These are phyloP conservation scores for Rutpela maculata DNA, from an alignment of 2,888 invertebrate species.

Conservation along the genomic window DNA sequence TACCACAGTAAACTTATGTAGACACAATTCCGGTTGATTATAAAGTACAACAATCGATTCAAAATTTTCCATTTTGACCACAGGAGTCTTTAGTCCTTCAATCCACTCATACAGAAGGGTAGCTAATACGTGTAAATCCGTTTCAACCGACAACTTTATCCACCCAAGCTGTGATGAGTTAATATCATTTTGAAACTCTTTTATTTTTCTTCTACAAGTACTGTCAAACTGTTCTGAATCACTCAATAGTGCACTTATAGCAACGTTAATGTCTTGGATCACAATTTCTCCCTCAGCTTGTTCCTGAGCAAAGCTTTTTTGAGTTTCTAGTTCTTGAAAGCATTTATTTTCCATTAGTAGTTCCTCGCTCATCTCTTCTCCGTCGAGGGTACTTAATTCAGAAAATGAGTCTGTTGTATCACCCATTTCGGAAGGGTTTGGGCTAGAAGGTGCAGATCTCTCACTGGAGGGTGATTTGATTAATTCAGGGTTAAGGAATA, in stretches of 20 bases:
- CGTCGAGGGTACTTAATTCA: conserved; percentile 68
- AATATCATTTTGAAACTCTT: conserved; percentile 78
- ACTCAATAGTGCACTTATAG: conserved; percentile 76
- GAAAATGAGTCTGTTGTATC: conserved; percentile 65
- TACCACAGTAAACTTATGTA: conserved; percentile 78
- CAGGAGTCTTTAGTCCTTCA: conserved; percentile 82
- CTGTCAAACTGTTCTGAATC: conserved; percentile 78
- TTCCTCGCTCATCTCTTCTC: conserved; percentile 75
- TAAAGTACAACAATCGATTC: conserved; percentile 80
- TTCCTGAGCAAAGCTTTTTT: conserved; percentile 67
- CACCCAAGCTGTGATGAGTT: conserved; percentile 83
- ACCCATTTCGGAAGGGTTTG: conserved; percentile 67
- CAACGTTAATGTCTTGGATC: conserved; percentile 64
- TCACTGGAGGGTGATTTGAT: conserved; percentile 62
- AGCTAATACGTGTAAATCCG: conserved; percentile 78
- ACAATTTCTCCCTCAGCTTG: conserved; percentile 63
- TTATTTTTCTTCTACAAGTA: conserved; percentile 76
- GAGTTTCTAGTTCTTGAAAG: conserved; percentile 76
- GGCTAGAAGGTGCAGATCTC: conserved; percentile 65
- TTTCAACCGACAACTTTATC: conserved; percentile 80
- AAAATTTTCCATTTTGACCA: conserved; percentile 81
- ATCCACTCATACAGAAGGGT: conserved; percentile 86
- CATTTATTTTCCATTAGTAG: conserved; percentile 75
- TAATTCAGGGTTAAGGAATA: conserved; percentile 59
- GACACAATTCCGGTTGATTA: conserved; percentile 79